These are phyloP conservation scores for Muscicapa adusta DNA, from an alignment of 2,113 vertebrate genomes.

Conservation along the genomic window DNA sequence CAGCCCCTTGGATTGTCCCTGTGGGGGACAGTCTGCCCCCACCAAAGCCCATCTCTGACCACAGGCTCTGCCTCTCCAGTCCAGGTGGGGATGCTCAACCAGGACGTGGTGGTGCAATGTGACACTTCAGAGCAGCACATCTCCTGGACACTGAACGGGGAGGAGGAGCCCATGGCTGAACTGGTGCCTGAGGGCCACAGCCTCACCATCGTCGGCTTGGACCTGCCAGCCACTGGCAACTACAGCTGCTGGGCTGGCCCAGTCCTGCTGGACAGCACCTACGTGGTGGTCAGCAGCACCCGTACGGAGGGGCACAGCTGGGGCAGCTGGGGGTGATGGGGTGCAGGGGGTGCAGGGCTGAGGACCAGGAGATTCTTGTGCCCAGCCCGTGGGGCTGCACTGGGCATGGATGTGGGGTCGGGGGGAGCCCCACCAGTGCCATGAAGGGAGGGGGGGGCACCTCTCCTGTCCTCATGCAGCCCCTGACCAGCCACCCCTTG, in stretches of 20 bases:
- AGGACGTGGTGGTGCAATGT: not conserved
- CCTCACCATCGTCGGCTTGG: constrained; percentile 16
- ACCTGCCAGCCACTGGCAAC: constrained; percentile 13
- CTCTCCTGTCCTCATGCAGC: fast-evolving
- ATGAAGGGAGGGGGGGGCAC: fast-evolving
- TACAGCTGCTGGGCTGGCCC: constrained; percentile 40
- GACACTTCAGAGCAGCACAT: not conserved
- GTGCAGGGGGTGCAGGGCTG: not conserved
- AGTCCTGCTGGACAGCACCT: not conserved
- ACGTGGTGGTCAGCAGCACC: not conserved
- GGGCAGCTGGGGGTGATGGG: fast-evolving
- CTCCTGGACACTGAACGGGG: not conserved
- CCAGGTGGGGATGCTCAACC: not conserved
- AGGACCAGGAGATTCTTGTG: fast-evolving
- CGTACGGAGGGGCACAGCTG: fast-evolving
- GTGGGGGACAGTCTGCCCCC: not conserved
- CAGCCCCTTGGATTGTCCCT: not conserved
- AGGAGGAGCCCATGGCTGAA: not conserved
- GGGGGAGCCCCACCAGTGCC: not conserved
- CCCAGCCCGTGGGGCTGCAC: fast-evolving
- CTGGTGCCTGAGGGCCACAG: not conserved
- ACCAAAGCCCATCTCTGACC: not conserved
- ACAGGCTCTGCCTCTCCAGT: not conserved
- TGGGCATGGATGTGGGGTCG: fast-evolving
- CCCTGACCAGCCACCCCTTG: not conserved